A percentile compares a stretch with the other conserved stretches of the same genome.
phyloP scores from a whole-genome alignment of 2,888 invertebrate species.

The Epistrophe grossulariae region DNA sequence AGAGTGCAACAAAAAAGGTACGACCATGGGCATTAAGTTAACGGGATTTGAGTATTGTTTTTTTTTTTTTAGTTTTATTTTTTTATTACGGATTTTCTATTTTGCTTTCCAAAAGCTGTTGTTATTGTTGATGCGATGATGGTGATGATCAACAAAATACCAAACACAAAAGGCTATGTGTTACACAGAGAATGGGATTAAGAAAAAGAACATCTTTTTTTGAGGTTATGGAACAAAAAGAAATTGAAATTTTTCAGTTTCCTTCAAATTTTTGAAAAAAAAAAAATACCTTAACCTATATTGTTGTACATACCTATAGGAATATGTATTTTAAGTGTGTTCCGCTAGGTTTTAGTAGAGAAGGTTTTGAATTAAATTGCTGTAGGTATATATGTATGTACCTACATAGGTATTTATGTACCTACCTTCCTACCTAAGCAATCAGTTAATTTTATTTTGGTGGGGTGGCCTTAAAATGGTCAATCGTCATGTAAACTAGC shows the following conservation, averaged over 20 bases:
- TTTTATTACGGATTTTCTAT: constrained; percentile 65
- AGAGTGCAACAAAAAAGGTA: constrained; percentile 55
- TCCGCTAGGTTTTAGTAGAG: neutral
- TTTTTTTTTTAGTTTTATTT: too few relatives aligned
- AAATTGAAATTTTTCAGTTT: constrained; percentile 51
- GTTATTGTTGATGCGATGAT: constrained; percentile 7
- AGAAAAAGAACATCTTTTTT: neutral
- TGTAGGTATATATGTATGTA: neutral
- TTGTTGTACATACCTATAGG: neutral
- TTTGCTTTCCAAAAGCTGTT: constrained; percentile 67
- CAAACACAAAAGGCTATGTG: constrained; percentile 32
- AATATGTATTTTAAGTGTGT: neutral
- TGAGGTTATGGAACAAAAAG: constrained; percentile 36
- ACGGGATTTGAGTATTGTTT: constrained; percentile 66
- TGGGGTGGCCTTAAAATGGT: constrained; percentile 5
- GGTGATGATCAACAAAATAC: constrained; percentile 44
- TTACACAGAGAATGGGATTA: neutral
- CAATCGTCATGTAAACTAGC: neutral
- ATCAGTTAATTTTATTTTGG: neutral
- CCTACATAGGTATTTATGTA: too few relatives aligned
- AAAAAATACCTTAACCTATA: constrained; percentile 32
- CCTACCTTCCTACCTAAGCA: neutral
- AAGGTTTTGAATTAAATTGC: constrained; percentile 6
- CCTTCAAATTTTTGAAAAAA: constrained; percentile 34
- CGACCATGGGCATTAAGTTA: constrained; percentile 61